These are phyloP conservation scores for Littorina saxatilis DNA, from an alignment of 1,140 invertebrate genomes.

Conservation along the genomic window DNA sequence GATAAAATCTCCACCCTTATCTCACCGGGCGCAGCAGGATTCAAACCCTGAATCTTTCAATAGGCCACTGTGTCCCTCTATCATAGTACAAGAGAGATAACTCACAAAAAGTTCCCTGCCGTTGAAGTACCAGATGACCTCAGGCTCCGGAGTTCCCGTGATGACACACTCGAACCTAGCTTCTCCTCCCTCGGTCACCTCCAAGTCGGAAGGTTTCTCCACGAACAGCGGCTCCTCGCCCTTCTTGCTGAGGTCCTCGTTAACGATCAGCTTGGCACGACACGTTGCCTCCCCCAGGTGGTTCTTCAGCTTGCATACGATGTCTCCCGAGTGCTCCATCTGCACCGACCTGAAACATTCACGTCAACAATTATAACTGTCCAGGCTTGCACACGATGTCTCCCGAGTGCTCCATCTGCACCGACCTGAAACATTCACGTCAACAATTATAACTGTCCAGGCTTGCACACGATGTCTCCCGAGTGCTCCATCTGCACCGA, in stretches of 20 bases:
- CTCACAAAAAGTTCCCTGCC: conserved; percentile 83
- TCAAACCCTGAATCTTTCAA: no score
- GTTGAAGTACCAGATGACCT: conserved; percentile 79
- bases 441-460: no score
- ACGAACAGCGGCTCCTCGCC: conserved; percentile 61
- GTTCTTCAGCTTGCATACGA: conserved; percentile 69
- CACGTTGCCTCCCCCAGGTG: conserved; percentile 66
- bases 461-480: conserved; percentile 70
- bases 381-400: conserved; percentile 69
- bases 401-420: conserved; percentile 67
- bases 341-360: conserved; percentile 47
- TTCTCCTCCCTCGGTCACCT: conserved; percentile 60
- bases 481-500: conserved; percentile 63
- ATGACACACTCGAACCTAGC: conserved; percentile 68
- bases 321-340: conserved; percentile 68
- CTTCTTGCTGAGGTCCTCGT: conserved; percentile 61
- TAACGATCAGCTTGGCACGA: conserved; percentile 64
- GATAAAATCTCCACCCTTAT: no score
- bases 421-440: conserved; percentile 34
- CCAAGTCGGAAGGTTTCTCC: conserved; percentile 57
- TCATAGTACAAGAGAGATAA: no score
- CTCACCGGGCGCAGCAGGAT: no score
- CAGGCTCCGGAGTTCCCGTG: conserved; percentile 66
- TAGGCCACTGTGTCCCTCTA: no score
- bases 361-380: no score